phyloP scores from a whole-genome alignment of 2,113 vertebrate species.

The Ptychochromis oligacanthus region DNA sequence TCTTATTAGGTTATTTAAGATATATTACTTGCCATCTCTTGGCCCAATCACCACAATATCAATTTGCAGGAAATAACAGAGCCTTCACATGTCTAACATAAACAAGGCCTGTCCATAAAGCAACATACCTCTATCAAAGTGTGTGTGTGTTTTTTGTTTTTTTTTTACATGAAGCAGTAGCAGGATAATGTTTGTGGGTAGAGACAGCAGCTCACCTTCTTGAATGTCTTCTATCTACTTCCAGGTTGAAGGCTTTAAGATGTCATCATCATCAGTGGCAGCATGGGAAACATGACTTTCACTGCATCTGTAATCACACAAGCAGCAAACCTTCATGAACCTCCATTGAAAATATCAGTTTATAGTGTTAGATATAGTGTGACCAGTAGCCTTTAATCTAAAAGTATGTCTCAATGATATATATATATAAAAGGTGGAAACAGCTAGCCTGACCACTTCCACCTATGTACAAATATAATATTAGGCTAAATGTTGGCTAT shows the following conservation, averaged over 20 bases:
- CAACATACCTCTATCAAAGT: neutral
- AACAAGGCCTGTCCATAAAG: neutral
- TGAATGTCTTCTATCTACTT: neutral
- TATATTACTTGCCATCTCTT: no score
- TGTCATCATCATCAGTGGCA: neutral
- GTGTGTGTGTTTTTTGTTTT: no score
- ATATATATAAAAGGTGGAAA: no score
- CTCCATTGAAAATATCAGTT: neutral
- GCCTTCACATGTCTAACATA: neutral
- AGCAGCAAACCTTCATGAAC: neutral
- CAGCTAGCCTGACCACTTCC: no score
- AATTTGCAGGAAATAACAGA: neutral
- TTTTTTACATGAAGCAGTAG: neutral
- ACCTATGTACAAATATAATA: no score
- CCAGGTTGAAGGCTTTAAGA: neutral
- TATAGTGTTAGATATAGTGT: neutral
- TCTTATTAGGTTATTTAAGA: no score
- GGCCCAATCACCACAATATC: neutral
- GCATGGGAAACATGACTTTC: neutral
- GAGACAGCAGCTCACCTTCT: neutral
- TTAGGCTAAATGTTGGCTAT: no score
- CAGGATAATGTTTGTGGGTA: neutral
- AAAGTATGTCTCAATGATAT: neutral
- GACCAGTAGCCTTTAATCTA: neutral
- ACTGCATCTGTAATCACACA: conserved; percentile 1